phyloP scores from a whole-genome alignment of 2,797 vertebrate genomes.

The Hipposideros larvatus region DNA sequence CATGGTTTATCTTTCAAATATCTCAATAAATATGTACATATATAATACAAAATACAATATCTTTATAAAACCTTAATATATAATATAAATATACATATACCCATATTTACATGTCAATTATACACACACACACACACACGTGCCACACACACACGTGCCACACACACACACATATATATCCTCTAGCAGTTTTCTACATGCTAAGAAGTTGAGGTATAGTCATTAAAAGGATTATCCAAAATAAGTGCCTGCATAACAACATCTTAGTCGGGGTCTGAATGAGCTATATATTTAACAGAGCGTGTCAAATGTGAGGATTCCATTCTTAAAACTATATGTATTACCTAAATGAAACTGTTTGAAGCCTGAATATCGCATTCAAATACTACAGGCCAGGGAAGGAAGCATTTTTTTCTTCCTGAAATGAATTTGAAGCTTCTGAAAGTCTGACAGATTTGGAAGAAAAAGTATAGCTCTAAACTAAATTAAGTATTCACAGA shows the following conservation, averaged over 20 bases:
- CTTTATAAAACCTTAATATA: constrained; percentile 56
- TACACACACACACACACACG: constrained; percentile 55
- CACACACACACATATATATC: neutral
- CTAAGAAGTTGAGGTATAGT: constrained; percentile 81
- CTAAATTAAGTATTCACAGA: constrained; percentile 80
- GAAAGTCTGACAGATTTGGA: constrained; percentile 77
- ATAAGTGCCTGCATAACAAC: constrained; percentile 75
- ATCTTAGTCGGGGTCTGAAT: constrained; percentile 69
- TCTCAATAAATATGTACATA: constrained; percentile 55
- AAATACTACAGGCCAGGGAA: constrained; percentile 69
- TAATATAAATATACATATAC: constrained; percentile 74
- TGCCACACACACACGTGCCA: constrained; percentile 66
- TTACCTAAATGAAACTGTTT: constrained; percentile 74
- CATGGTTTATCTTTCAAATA: constrained; percentile 83
- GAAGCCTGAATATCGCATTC: constrained; percentile 52
- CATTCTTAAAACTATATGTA: constrained; percentile 75
- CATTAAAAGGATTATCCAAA: constrained; percentile 85
- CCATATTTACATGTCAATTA: constrained; percentile 75
- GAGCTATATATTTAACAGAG: constrained; percentile 78
- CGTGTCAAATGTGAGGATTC: constrained; percentile 75
- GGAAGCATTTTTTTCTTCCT: constrained; percentile 65
- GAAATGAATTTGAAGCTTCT: constrained; percentile 75
- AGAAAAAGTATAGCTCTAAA: constrained; percentile 76
- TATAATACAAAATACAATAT: constrained; percentile 39
- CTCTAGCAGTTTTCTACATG: constrained; percentile 69